A percentile compares a stretch with the other conserved stretches of the same genome.
These are phyloP conservation scores for Rhipidura dahli DNA, from an alignment of 2,113 vertebrate genomes.

Conservation along the genomic window DNA sequence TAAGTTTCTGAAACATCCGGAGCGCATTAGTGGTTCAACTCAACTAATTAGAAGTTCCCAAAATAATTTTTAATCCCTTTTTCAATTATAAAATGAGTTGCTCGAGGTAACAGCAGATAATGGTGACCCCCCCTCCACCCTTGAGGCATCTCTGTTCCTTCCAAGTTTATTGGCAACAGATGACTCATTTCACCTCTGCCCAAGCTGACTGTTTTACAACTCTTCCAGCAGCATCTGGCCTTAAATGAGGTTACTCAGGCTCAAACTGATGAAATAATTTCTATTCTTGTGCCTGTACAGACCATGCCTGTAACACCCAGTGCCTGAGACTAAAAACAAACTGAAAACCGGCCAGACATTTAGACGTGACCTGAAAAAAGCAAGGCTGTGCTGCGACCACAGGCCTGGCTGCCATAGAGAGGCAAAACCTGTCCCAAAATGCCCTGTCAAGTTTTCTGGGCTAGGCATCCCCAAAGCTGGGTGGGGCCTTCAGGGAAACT, in stretches of 20 bases:
- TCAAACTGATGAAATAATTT: neutral
- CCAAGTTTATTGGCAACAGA: neutral
- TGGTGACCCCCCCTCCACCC: neutral
- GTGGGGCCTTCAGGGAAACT: neutral
- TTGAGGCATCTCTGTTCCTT: neutral
- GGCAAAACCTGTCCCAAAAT: neutral
- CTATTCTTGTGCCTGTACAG: neutral
- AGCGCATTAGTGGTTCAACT: neutral
- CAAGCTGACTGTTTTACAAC: neutral
- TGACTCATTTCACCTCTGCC: slow-evolving; percentile 4
- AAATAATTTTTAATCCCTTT: slow-evolving; percentile 58
- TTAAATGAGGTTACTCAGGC: neutral
- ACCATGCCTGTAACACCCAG: neutral
- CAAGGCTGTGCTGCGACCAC: neutral
- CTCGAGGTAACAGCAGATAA: neutral
- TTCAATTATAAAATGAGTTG: slow-evolving; percentile 22
- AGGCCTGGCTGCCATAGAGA: neutral
- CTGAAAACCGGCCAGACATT: neutral
- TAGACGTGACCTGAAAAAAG: neutral
- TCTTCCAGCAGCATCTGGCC: neutral
- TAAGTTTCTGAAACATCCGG: neutral
- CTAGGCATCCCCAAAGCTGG: neutral
- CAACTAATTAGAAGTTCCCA: slow-evolving; percentile 47
- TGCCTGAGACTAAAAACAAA: neutral
- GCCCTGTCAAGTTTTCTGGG: neutral